These are phyloP conservation scores for Spondyliosoma cantharus DNA, from an alignment of 2,797 vertebrate genomes.

Conservation along the genomic window DNA sequence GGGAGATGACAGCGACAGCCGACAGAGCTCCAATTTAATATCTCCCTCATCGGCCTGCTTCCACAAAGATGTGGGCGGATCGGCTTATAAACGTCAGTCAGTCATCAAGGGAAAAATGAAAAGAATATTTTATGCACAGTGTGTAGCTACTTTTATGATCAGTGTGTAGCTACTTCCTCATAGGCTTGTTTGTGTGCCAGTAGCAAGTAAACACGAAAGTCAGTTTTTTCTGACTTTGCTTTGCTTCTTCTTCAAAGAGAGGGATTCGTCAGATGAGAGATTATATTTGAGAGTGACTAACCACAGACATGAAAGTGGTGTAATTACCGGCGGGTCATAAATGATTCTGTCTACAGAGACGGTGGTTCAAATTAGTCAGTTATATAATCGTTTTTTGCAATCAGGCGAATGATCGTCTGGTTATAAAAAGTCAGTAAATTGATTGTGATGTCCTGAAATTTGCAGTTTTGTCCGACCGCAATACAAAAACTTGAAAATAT, in stretches of 20 bases:
- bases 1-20: slow-evolving; percentile 16
- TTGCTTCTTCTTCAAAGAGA: background rate
- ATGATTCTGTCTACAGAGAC: background rate
- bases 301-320: background rate
- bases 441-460: background rate
- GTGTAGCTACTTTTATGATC: background rate
- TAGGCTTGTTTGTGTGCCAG: background rate
- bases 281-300: background rate
- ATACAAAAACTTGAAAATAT: background rate
- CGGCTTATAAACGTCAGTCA: background rate
- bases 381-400: background rate
- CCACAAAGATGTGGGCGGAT: background rate
- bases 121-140: background rate
- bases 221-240: no score
- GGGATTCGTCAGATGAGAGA: background rate
- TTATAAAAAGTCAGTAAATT: background rate
- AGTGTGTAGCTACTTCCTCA: background rate
- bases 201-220: background rate
- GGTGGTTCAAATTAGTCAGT: background rate
- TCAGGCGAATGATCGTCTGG: background rate
- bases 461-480: background rate
- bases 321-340: background rate
- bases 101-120: background rate
- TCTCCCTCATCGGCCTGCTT: slow-evolving; percentile 5
- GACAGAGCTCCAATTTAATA: slow-evolving; percentile 2